Base-by-base conservation (phyloP, 2,888 invertebrate genomes). In the Eupithecia tripunctaria region DNA sequence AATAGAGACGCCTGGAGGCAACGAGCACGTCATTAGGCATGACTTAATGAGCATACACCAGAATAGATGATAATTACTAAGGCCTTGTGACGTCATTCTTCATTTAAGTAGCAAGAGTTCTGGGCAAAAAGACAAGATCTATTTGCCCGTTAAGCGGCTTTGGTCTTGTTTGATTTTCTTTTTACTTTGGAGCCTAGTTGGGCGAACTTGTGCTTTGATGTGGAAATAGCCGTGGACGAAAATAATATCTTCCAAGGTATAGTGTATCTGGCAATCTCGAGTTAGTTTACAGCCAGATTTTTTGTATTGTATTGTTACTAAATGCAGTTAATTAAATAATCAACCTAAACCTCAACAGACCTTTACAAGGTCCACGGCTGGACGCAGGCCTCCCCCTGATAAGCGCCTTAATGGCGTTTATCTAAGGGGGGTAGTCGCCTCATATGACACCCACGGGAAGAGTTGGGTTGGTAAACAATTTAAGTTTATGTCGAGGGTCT, bases 1-100 rank as follows among this genome's bases (percentile, higher is more conserved):
- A 86, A 86, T 87, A 86, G 82, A 85, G 82, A 82, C 82, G 76
- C 72, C 77, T 72, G 68, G 83, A 84, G 80, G 80, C 75, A 71
- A 72, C 81, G 80, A 81, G 83, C 83, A 86, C 86, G 82, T 88
- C 88, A 88, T 89, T 89, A 89, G 86, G 85, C 86, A 82, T 80
- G 85, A 83, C 81, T 85, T 88, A 89, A 89, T 89, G 88, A 89
- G 88, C 84, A 82, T 82, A 76, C 73, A 76, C 69, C 66, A 73
- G 71, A 76, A 71, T 71, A 75, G 63, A 59, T 43, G 63, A 67
- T 67, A 71, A 62, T 62, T 74, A 70, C 41, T 73, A 67, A 21
- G 51, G 59, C 70, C 73, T 70, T 65, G 56, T 74, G 66, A 74
- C 74, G 74, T 71, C 71, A 71, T 68, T 66, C 66, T 65, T 70